These are phyloP conservation scores for Ostrea edulis DNA, from an alignment of 1,140 invertebrate species.

Conservation along the genomic window DNA sequence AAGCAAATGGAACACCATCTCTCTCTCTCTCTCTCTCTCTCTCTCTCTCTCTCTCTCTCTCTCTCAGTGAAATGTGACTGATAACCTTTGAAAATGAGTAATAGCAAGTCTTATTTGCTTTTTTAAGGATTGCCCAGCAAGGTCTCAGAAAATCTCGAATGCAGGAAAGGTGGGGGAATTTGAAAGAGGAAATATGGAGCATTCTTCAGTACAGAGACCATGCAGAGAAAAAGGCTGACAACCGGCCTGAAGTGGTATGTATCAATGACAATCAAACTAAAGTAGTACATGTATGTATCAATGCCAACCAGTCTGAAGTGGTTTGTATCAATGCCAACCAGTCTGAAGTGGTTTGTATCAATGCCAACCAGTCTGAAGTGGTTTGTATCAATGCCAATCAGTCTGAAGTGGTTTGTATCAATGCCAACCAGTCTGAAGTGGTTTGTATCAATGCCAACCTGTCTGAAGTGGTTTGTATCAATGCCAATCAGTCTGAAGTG, in stretches of 20 bases:
- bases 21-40: neutral
- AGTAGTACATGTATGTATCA: too few species aligned
- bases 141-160: slow-evolving; percentile 64
- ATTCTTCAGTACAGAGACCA: slow-evolving; percentile 65
- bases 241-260: slow-evolving; percentile 58
- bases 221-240: slow-evolving; percentile 56
- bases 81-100: neutral
- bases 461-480: too few species aligned
- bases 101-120: neutral
- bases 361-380: too few species aligned
- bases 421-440: too few species aligned
- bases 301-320: too few species aligned
- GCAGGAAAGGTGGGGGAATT: slow-evolving; percentile 68
- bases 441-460: too few species aligned
- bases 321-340: too few species aligned
- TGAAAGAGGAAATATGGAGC: slow-evolving; percentile 70
- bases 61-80: neutral
- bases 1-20: neutral
- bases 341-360: too few species aligned
- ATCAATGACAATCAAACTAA: neutral
- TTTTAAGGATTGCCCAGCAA: slow-evolving; percentile 66
- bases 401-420: too few species aligned
- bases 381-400: too few species aligned
- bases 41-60: neutral
- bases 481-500: too few species aligned